Conservation (phyloP, 2,113 vertebrate species). For the Setophaga kirtlandii region DNA sequence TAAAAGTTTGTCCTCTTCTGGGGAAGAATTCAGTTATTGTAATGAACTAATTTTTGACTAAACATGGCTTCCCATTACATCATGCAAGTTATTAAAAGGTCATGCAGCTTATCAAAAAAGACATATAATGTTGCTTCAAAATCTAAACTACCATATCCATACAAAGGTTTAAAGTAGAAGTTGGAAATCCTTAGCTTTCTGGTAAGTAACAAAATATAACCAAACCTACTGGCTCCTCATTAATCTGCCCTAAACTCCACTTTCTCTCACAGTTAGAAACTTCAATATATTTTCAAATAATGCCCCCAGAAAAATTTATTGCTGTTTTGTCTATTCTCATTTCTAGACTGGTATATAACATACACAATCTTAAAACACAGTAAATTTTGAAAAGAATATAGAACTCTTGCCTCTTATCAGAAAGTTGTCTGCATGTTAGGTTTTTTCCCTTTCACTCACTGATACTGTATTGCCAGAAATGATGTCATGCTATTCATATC, state of each 20-base stretch:
- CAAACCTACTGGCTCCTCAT: not conserved
- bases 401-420: not conserved
- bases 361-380: not conserved
- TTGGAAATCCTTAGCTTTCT: not conserved
- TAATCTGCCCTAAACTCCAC: not conserved
- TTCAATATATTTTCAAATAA: constrained; percentile 10
- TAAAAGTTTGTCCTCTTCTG: not conserved
- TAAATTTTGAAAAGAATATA: not conserved
- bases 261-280: not conserved
- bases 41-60: not conserved
- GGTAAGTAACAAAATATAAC: not conserved
- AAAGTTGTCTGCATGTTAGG: not conserved
- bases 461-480: constrained; percentile 55
- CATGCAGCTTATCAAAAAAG: not conserved
- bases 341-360: constrained; percentile 17
- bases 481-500: constrained; percentile 59
- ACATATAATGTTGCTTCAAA: not conserved
- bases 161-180: not conserved
- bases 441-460: constrained; percentile 1
- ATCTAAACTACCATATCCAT: not conserved
- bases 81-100: not conserved
- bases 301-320: constrained; percentile 38
- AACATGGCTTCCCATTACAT: not conserved
- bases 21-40: not conserved
- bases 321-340: constrained; percentile 34